A percentile compares a stretch with the other conserved stretches of the same genome.
phyloP scores from a whole-genome alignment of 2,113 vertebrate species.

The Nycticorax nycticorax region DNA sequence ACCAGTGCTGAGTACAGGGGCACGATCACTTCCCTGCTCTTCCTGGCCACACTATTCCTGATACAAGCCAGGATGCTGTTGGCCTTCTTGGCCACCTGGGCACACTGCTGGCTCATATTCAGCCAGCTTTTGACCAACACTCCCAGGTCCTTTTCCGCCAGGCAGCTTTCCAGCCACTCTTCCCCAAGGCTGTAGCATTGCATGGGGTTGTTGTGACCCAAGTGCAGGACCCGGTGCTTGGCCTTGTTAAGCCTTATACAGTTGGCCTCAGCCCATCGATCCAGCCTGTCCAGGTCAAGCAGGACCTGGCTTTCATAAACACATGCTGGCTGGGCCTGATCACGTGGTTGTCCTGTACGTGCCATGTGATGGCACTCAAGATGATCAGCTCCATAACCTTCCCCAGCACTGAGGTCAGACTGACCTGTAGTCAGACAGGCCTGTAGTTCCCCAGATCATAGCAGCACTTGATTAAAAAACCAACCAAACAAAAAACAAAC shows the following conservation, averaged over 20 bases:
- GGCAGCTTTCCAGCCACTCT: too few relatives aligned
- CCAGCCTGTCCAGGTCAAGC: background rate
- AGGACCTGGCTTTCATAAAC: background rate
- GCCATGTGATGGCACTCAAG: background rate
- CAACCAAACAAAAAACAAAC: background rate
- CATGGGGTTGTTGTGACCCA: too few relatives aligned
- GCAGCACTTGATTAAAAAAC: background rate
- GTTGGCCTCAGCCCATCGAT: too few relatives aligned
- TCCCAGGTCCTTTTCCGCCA: too few relatives aligned
- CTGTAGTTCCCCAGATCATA: background rate
- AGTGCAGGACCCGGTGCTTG: too few relatives aligned
- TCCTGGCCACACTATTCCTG: background rate
- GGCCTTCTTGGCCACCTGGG: background rate
- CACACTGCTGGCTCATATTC: too few relatives aligned
- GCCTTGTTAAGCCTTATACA: too few relatives aligned
- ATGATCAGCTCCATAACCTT: background rate
- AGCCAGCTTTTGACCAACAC: too few relatives aligned
- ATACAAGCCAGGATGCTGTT: background rate
- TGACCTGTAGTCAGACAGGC: background rate
- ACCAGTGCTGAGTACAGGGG: background rate
- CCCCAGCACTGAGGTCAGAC: fast-evolving
- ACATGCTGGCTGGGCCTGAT: background rate
- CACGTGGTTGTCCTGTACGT: background rate
- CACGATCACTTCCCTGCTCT: fast-evolving
- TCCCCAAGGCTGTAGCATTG: too few relatives aligned